These are phyloP conservation scores for Babyrousa celebensis DNA, from an alignment of 2,797 vertebrate species.

Conservation along the genomic window DNA sequence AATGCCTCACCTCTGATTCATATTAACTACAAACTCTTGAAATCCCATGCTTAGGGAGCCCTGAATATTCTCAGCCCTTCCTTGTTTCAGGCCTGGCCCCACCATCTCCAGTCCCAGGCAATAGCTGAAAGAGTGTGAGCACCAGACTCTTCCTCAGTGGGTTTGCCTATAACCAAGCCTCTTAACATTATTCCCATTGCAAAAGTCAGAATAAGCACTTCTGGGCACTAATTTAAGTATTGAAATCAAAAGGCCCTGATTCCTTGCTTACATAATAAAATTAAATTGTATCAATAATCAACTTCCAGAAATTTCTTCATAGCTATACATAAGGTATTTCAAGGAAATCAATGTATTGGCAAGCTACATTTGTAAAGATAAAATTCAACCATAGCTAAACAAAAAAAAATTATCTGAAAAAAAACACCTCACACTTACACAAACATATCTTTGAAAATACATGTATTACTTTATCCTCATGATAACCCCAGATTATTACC, in stretches of 20 bases:
- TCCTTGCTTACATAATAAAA: constrained; percentile 59
- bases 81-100: neutral
- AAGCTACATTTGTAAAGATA: constrained; percentile 32
- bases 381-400: constrained; percentile 4
- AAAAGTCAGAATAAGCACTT: constrained; percentile 31
- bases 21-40: neutral
- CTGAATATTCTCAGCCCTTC: neutral
- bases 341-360: constrained; percentile 34
- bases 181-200: constrained; percentile 11
- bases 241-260: constrained; percentile 51
- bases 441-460: constrained; percentile 62
- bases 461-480: neutral
- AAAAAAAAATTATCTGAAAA: constrained; percentile 56
- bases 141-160: neutral
- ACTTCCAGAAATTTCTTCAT: constrained; percentile 60
- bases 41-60: neutral
- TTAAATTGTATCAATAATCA: constrained; percentile 23
- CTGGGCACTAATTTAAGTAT: constrained; percentile 52
- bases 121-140: neutral
- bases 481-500: neutral
- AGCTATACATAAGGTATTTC: constrained; percentile 47
- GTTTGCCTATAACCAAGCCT: neutral
- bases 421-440: neutral
- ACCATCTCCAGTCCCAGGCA: neutral
- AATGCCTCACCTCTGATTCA: constrained; percentile 50